Base-by-base conservation (phyloP, 1,140 invertebrate species). In the Copidosoma floridanum region DNA sequence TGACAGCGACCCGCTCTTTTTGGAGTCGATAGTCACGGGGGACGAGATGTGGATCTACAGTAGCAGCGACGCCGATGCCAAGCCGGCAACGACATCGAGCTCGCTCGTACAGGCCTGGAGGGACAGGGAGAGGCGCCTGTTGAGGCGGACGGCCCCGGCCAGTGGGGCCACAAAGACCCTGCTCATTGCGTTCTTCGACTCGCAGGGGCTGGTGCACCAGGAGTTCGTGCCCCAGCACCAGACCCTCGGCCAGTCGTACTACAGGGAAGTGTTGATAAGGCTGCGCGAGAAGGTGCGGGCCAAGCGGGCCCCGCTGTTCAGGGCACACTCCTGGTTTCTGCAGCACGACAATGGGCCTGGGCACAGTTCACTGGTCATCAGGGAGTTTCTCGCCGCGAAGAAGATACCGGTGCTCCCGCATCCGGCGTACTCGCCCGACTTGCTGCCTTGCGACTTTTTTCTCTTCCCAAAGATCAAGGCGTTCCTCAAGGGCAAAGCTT, bases 381-480 rank as follows among this genome's bases (percentile, higher is more conserved):
- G 46, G 10, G 23, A 66, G n/a, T 74, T 58, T 65, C 66, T 72
- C 50, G 66, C 51, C 47, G 60, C 57, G 16, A 68, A 70, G 29
- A 68, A 63, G 20, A 70, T 68, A 35, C 27, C 69, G 21, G 53
- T 70, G 23, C 21, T 72, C 44, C 59, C 55, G 11, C 69, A 75
- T 46, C 68, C 73, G 12, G 63, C 65, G 0, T 78, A 76, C 46
- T 74, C 68, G 11, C 70, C 76, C 21, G 72, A 79, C 62, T 52
- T 78, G 37, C 64, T 68, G 55, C 74, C 71, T 0, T 70, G 70
- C 50, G 69, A 78, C 66, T 77, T 78, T 63, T 76, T 73, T 51
- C 59, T 73, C 8, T 76, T 81, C 56, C 69, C 66, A 32, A 66
- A 68, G 27, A 55, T 76, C 24, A 77, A 75, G 56, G 50, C 20